Percentiles rank a stretch among this genome's conserved stretches.
phyloP scores from a whole-genome alignment of 2,888 invertebrate genomes.

The Neuroscelio doddi region DNA sequence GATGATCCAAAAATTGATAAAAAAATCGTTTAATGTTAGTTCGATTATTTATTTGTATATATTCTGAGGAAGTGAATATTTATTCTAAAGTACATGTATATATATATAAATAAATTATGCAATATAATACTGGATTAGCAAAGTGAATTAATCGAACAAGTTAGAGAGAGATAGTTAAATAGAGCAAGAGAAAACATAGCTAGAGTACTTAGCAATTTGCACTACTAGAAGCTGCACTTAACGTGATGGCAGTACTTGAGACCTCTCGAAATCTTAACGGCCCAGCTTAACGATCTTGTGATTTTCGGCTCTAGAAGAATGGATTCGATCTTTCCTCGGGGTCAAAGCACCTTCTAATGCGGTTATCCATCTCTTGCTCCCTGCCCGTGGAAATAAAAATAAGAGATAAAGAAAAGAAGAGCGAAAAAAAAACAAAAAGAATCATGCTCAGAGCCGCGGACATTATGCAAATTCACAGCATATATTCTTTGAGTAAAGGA shows the following conservation, averaged over 20 bases:
- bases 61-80: too few species aligned
- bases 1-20: too few species aligned
- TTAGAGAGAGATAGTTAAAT: neutral
- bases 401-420: conserved; percentile 11
- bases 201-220: conserved; percentile 36
- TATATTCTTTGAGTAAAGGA: conserved; percentile 44
- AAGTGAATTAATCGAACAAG: conserved; percentile 30
- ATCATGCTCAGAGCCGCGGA: conserved; percentile 31
- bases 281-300: conserved; percentile 36
- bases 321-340: conserved; percentile 36
- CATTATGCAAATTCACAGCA: conserved; percentile 47
- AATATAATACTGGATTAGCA: conserved; percentile 27
- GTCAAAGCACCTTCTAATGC: conserved; percentile 40
- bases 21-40: too few species aligned
- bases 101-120: neutral
- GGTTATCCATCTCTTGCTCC: conserved; percentile 40
- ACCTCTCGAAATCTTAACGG: conserved; percentile 41
- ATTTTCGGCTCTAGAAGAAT: conserved; percentile 33
- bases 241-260: conserved; percentile 36
- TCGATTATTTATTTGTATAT: too few species aligned
- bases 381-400: conserved; percentile 17
- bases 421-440: conserved; percentile 38
- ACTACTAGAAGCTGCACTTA: conserved; percentile 38
- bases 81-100: too few species aligned
- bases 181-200: conserved; percentile 16